Conservation (phyloP, 2,888 invertebrate species). For the Eupithecia dodoneata region DNA sequence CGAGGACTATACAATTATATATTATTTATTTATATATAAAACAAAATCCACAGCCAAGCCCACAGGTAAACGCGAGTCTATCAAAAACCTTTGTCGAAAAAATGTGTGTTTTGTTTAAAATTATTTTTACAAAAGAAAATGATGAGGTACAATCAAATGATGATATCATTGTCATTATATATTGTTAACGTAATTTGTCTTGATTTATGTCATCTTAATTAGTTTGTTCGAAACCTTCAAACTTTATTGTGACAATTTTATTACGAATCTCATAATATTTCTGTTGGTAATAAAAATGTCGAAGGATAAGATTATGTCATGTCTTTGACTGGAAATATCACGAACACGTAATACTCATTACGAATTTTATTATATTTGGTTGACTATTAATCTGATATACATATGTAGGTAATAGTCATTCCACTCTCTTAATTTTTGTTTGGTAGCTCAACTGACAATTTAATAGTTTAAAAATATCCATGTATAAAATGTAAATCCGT, state of each 20-base stretch:
- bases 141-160: background rate
- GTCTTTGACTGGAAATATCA: background rate
- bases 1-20: no score
- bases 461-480: no score
- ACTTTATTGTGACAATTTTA: constrained; percentile 3
- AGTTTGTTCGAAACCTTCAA: background rate
- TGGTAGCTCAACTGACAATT: no score
- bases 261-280: background rate
- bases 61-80: no score
- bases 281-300: constrained; percentile 1
- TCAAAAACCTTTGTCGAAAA: background rate
- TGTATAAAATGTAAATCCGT: no score
- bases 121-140: background rate
- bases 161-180: constrained; percentile 12
- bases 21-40: no score
- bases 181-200: constrained; percentile 9
- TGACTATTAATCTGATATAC: no score
- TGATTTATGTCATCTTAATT: constrained; percentile 18
- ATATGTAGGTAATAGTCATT: no score
- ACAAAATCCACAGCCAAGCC: no score
- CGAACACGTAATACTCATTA: background rate
- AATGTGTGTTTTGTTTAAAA: background rate
- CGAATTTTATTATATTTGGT: background rate
- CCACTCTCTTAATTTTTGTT: no score
- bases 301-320: background rate